Evolutionary conservation across 2,888 invertebrate species (phyloP).

Genomic region (Coelopa pilipes): DNA sequence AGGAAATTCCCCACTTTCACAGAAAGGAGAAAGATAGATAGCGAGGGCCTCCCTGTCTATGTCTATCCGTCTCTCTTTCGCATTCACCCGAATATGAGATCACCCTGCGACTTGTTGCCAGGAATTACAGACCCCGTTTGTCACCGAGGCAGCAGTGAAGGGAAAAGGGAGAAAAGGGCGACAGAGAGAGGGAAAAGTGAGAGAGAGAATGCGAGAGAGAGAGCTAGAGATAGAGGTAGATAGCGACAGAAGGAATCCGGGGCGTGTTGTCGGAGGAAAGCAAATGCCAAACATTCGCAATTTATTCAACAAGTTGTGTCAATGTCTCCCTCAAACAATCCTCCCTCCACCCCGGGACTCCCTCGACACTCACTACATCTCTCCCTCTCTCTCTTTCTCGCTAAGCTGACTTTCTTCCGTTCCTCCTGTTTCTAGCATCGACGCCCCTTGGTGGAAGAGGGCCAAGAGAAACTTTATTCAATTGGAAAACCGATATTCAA

Average conservation of each 20-base stretch:
- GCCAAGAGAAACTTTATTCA: neutral
- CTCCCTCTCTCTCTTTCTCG: neutral
- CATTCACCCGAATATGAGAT: too few species aligned
- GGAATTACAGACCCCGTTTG: too few species aligned
- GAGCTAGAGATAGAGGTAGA: conserved; percentile 8
- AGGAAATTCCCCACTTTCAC: too few species aligned
- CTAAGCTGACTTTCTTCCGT: neutral
- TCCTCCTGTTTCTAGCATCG: too few species aligned
- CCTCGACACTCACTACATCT: neutral
- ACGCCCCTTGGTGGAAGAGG: too few species aligned
- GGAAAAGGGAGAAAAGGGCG: neutral
- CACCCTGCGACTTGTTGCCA: too few species aligned
- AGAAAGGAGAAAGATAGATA: too few species aligned
- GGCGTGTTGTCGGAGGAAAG: neutral
- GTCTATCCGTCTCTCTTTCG: too few species aligned
- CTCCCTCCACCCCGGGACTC: neutral
- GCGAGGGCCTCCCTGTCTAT: too few species aligned
- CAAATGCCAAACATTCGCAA: conserved; percentile 29
- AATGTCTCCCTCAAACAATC: conserved; percentile 1
- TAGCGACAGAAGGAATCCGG: too few species aligned
- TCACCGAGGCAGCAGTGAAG: neutral
- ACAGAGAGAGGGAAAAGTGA: neutral
- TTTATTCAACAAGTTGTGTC: conserved; percentile 30
- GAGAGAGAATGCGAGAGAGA: neutral
- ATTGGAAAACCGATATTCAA: neutral